Percentiles rank a stretch among this genome's conserved stretches.
Evolutionary conservation across 2,113 vertebrate genomes (phyloP).

Genomic region (Phalacrocorax carbo): DNA sequence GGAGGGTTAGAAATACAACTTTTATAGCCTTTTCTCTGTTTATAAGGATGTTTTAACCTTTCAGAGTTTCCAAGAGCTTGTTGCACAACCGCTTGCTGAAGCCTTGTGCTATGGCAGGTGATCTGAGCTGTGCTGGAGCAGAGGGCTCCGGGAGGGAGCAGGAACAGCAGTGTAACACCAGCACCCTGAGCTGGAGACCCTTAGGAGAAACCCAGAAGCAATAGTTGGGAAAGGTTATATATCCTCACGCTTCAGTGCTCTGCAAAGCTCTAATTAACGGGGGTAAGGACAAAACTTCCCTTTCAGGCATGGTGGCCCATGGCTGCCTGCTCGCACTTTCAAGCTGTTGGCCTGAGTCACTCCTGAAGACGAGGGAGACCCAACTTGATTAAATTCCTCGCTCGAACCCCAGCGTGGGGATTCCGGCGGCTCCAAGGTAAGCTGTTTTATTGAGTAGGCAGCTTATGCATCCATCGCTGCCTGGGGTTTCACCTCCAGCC

Average conservation of each 20-base stretch:
- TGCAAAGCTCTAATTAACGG: not conserved
- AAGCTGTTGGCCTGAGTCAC: not conserved
- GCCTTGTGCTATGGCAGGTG: not conserved
- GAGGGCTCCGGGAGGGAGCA: not conserved
- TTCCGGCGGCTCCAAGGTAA: not conserved
- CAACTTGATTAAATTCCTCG: not conserved
- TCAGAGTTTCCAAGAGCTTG: not conserved
- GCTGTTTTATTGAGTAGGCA: not conserved
- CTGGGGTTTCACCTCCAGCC: not conserved
- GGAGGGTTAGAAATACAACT: not conserved
- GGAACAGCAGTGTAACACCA: not conserved
- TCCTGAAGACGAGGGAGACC: not conserved
- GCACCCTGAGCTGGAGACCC: not conserved
- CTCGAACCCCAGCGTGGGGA: not conserved
- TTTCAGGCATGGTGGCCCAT: fast-evolving
- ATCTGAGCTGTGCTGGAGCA: not conserved
- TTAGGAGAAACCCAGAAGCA: not conserved
- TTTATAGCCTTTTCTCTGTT: not conserved
- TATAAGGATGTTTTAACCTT: not conserved
- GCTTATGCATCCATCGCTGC: not conserved
- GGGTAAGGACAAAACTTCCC: not conserved
- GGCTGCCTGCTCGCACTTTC: not conserved
- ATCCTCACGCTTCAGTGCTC: slow-evolving; percentile 12
- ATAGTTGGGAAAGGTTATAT: not conserved
- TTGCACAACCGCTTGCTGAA: not conserved